Base-by-base conservation (phyloP, 2,797 vertebrate species). In the Onychomys torridus region DNA sequence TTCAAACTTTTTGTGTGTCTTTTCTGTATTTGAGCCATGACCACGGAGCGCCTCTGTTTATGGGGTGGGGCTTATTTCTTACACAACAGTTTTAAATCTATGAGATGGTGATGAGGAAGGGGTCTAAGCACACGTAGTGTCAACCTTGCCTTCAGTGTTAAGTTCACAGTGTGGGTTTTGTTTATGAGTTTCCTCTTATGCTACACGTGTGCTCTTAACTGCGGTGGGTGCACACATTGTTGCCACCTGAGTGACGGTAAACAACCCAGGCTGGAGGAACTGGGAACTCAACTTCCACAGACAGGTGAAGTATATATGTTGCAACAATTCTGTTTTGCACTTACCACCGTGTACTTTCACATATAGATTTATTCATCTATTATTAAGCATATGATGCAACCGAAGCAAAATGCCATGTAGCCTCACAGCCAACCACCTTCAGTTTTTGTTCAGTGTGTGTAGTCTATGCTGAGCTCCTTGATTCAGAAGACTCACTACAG, bases 61-160 rank as follows among this genome's bases (percentile, higher is more conserved):
- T 0, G 1, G 16, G 16, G 25, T 32, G 43, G 65, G 29, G 49
- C 67, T 34, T 96, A 76, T 67, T 92, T 89, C 75, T 76, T 61
- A 95, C 89, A 76, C 63, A 71, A 76, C 5, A 34, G 71, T 82
- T 95, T 83, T 69, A 69, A 94, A 77, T 9, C 25, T 59, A 11
- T 25, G 65, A 81, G 55, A 67, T n/a, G 32, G 63, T 27, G 27
- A 13, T 16, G 49, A 95, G 3, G 7, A 69, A 87, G 55, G 90
- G 59, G 32, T 27, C 63, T 40, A 96, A 32, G 40, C 6, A 73
- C 4, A 37, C 6, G 34, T 82, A 55, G 63, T 79, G 32, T 71
- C 79, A 93, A 86, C 86, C 17, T 6, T 81, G 43, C 32, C 12
- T 79, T 46, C 63, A 34, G 78, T 49, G 75, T 1, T 46, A 91